Base-by-base conservation (phyloP, 1,140 invertebrate genomes). In the Pectinophora gossypiella region DNA sequence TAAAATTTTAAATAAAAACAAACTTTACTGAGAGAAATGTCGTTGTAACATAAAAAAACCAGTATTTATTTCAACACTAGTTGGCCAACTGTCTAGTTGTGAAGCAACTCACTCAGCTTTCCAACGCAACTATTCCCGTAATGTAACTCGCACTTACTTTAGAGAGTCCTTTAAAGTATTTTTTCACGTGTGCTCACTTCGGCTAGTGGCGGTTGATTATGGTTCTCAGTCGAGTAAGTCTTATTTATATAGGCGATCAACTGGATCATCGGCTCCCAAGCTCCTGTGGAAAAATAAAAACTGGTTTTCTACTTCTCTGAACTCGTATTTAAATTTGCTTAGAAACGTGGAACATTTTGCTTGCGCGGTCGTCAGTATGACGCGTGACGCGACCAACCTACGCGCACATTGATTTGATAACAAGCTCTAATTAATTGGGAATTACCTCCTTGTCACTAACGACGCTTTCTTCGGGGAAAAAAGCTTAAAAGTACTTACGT, bases 281-380 rank as follows among this genome's bases (percentile, higher is more conserved):
- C 36, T 15, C 13, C 15, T 13, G 36, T 6, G 15, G 16, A 40
- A 40, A 40, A 40, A 40, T 18, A 15, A 13, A 40, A 40, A 40
- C 36, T 15, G 16, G 36, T 40, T 40, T 40, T 40, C 27, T 32
- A 2, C 7, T 40, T 40, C 36, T 40, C 10, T 16, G 36, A 40
- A 40, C 10, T 2, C 16, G 36, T 10, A 13, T 12, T 15, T 40
- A 40, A 40, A 40, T 40, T 40, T 40, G 36, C 36, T 40, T 40
- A 40, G 36, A 16, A 18, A 1, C 36, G 36, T 40, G 36, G 36
- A 40, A 40, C 43, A 19, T 45, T 45, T 45, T 45, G 20, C 43
- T 9, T 20, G 43, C 18, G 43, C 43, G 6, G 43, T 13, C 36
- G 36, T 40, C n/a, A 15, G 5, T 15, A 15, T 40, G 36, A 15